Evolutionary conservation across 2,888 invertebrate species (phyloP), one percentile per base, ranked within the genome.

Genomic region (Blera fallax): DNA sequence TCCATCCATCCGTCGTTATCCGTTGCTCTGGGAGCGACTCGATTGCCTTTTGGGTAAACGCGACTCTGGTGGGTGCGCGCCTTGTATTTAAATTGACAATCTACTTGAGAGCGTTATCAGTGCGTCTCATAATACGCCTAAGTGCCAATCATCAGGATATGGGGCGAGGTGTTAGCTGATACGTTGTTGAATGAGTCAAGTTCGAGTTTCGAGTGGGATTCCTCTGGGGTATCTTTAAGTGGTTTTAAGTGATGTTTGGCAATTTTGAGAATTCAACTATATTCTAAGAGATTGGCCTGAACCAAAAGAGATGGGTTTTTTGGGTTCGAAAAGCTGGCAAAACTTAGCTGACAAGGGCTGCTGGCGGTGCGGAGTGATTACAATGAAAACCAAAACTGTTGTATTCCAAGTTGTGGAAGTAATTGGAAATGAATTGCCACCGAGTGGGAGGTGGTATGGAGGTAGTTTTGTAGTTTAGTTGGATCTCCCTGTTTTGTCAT

Each of bases 91-190:
- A 84, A 84, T 84, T 84, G 83, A 84, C 83, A 84, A 84, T 84
- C 83, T 79, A 73, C 83, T 84, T 73, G 83, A 78, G 79, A 79
- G 79, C 70, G 84, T 84, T 84, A 84, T 84, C 84, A 79, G 84
- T 84, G 84, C 79, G 84, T 84, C 79, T 84, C 79, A 84, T 84
- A 84, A 79, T 74, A 84, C 43, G 79, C 67, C 50, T 70, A 79
- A 84, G 79, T 76, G 84, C 56, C 56, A 74, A 64, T 79, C 62
- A 29, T 50, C 40, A 32, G 58, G 50, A 76, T 64, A 32, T 56
- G 70, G 74, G 74, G 79, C 52, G 65, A 79, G 79, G 62, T 69
- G 79, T 70, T 73, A 50, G 77, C 65, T 82, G 76, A 77, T 82
- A 82, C 76, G 56, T 70, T 76, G 45, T 79, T 69, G 34, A 64